These are phyloP conservation scores for Dryoscopus gambensis DNA, from an alignment of 2,113 vertebrate genomes.

Conservation along the genomic window DNA sequence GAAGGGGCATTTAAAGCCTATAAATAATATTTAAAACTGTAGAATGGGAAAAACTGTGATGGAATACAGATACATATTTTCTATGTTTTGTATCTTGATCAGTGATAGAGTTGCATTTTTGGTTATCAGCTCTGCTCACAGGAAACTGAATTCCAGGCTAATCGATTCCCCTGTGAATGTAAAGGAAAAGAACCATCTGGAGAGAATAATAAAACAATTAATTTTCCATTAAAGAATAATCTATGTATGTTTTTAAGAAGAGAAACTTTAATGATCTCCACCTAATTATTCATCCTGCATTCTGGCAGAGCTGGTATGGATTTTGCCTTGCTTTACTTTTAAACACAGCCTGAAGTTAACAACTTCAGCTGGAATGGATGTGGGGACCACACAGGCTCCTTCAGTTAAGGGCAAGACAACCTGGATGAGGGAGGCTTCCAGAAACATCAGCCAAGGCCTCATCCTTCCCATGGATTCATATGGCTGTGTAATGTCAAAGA, in stretches of 20 bases:
- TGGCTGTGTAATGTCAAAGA: background rate
- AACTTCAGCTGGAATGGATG: background rate
- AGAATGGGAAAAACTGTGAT: background rate
- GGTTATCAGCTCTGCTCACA: background rate
- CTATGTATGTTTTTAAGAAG: slow-evolving; percentile 75
- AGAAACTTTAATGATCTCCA: slow-evolving; percentile 62
- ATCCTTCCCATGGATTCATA: background rate
- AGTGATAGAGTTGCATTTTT: background rate
- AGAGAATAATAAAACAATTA: slow-evolving; percentile 79
- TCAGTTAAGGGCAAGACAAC: background rate
- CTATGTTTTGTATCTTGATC: background rate
- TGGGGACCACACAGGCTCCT: background rate
- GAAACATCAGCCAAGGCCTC: background rate
- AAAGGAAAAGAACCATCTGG: slow-evolving; percentile 75
- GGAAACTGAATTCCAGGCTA: slow-evolving; percentile 17
- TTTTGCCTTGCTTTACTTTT: background rate
- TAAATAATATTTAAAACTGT: background rate
- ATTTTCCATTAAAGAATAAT: slow-evolving; percentile 79
- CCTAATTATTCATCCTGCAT: slow-evolving; percentile 51
- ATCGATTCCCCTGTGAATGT: slow-evolving; percentile 62
- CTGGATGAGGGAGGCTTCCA: background rate
- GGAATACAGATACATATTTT: background rate
- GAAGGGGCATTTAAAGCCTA: background rate
- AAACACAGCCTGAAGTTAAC: background rate
- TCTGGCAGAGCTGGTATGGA: background rate